Percentiles rank a stretch among this genome's conserved stretches.
Evolutionary conservation across 2,113 vertebrate genomes (phyloP).

Genomic region (Triplophysa tibetana): DNA sequence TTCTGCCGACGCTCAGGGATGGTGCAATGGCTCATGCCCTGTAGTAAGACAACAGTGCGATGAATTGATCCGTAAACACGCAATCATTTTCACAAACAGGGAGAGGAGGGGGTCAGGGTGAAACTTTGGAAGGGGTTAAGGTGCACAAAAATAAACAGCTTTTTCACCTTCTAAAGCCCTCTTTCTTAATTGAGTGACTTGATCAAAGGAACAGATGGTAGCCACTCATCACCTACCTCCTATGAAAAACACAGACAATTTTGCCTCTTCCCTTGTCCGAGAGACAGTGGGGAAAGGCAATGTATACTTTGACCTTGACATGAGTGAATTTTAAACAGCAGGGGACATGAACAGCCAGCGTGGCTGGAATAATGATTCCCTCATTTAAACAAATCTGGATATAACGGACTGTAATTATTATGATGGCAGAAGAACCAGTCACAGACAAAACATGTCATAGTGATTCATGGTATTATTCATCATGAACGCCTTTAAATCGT

Average conservation of each 20-base stretch:
- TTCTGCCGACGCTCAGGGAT: conserved; percentile 46
- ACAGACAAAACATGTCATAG: conserved; percentile 19
- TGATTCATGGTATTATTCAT: neutral
- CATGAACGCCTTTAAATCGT: neutral
- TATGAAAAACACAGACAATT: conserved; percentile 33
- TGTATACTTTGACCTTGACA: conserved; percentile 45
- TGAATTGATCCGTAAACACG: conserved; percentile 44
- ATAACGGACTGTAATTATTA: neutral
- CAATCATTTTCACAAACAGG: conserved; percentile 31
- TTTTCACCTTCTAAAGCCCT: conserved; percentile 27
- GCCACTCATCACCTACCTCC: conserved; percentile 46
- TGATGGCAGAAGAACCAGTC: neutral
- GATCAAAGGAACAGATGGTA: conserved; percentile 54
- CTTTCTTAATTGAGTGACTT: conserved; percentile 58
- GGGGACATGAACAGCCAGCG: conserved; percentile 4
- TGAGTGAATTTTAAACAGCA: conserved; percentile 46
- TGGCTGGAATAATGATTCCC: conserved; percentile 48
- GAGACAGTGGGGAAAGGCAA: conserved; percentile 4
- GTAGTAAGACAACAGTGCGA: conserved; percentile 64
- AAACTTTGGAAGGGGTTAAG: conserved; percentile 68
- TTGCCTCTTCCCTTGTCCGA: conserved; percentile 20
- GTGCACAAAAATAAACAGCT: conserved; percentile 51
- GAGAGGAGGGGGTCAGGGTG: conserved; percentile 50
- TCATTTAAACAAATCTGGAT: conserved; percentile 22
- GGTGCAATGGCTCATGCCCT: conserved; percentile 69